Evolutionary conservation across 2,113 vertebrate species (phyloP).

Genomic region (Polyodon spathula): DNA sequence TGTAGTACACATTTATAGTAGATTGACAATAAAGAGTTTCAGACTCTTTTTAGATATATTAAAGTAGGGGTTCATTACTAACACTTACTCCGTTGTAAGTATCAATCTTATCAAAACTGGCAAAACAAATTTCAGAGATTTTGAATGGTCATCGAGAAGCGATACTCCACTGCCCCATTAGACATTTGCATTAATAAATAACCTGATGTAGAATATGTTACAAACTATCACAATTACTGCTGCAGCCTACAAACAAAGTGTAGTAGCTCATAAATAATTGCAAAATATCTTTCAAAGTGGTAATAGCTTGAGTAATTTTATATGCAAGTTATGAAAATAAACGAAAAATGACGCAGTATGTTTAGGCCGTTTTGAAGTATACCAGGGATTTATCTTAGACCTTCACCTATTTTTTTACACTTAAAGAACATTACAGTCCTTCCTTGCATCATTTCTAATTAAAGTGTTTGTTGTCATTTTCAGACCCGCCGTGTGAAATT

Average conservation of each 20-base stretch:
- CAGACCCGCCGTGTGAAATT: slow-evolving; percentile 75
- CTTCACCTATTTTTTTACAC: slow-evolving; percentile 42
- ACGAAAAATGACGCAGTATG: slow-evolving; percentile 29
- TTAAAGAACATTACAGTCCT: slow-evolving; percentile 52
- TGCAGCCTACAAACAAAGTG: slow-evolving; percentile 28
- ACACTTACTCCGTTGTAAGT: too few relatives aligned
- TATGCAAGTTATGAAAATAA: slow-evolving; percentile 37
- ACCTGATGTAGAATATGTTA: slow-evolving; percentile 21
- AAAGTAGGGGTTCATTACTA: too few relatives aligned
- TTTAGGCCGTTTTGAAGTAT: slow-evolving; percentile 39
- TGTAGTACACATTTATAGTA: too few relatives aligned
- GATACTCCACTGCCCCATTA: slow-evolving; percentile 24
- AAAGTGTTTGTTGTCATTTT: slow-evolving; percentile 75
- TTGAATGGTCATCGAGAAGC: too few relatives aligned
- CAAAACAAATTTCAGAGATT: too few relatives aligned
- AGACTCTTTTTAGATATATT: too few relatives aligned
- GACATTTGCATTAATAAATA: slow-evolving; percentile 19
- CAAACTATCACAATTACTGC: slow-evolving; percentile 38
- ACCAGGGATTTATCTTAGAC: slow-evolving; percentile 41
- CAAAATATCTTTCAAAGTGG: slow-evolving; percentile 35
- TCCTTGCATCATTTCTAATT: slow-evolving; percentile 66
- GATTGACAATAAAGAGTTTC: too few relatives aligned
- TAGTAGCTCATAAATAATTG: slow-evolving; percentile 30
- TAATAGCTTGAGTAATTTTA: slow-evolving; percentile 43
- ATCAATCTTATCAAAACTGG: too few relatives aligned